These are phyloP conservation scores for Cephus rjabovi DNA, from an alignment of 2,888 invertebrate genomes.

Conservation along the genomic window DNA sequence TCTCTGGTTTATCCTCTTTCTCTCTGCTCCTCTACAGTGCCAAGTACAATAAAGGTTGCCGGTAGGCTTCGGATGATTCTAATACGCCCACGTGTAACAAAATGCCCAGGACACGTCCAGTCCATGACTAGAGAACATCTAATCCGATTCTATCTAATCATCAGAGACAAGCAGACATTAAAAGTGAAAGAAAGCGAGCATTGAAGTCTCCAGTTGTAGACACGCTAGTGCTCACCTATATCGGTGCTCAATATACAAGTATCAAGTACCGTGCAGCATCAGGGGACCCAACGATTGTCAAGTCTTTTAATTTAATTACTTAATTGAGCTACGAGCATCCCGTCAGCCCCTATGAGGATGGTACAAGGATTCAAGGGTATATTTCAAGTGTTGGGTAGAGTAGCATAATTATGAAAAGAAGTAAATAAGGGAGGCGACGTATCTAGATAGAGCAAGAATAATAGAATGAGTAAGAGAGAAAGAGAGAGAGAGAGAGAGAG, in stretches of 20 bases:
- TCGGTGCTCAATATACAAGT: not conserved
- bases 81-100: not conserved
- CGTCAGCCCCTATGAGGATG: not conserved
- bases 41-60: constrained; percentile 8
- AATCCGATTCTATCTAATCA: not conserved
- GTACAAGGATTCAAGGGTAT: not conserved
- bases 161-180: not conserved
- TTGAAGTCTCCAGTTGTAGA: not conserved
- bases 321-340: not conserved
- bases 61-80: not conserved
- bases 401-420: not conserved
- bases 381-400: not conserved
- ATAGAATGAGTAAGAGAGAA: constrained; percentile 9
- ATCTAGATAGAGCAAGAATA: not conserved
- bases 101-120: not conserved
- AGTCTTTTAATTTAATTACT: not conserved
- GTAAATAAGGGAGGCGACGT: not conserved
- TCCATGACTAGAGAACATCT: not conserved
- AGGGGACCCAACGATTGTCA: not conserved
- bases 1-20: constrained; percentile 9
- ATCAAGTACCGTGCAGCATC: not conserved
- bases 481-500: constrained; percentile 27
- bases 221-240: not conserved
- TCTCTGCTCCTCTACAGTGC: constrained; percentile 9
- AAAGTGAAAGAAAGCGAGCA: not conserved